Base-by-base conservation (phyloP, 2,888 invertebrate genomes). In the Drosophila prostipennis region DNA sequence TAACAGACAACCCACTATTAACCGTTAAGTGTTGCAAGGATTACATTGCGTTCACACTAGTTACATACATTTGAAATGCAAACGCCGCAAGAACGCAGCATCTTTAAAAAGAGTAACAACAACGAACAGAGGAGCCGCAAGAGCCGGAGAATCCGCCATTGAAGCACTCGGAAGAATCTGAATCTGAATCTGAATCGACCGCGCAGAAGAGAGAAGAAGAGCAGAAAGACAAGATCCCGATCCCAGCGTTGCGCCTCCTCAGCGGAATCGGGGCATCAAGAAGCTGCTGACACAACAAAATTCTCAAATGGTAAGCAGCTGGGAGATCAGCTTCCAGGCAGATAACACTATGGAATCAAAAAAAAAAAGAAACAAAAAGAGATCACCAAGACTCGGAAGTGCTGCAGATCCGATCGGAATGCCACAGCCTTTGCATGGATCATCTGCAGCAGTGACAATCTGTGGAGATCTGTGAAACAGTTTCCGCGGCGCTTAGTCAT, bases 231-330 rank as follows among this genome's bases (percentile, higher is more conserved):
- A 42, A 48, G 29, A 52, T 68, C 51, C 8, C 16, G 16, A 10
- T 40, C 40, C 4, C 46, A 72, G 43, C 69, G 64, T 77, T 54
- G 68, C 80, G 80, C 82, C 63, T 81, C 60, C 87, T 85, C 87
- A 85, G 82, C 80, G 72, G 45, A 82, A 83, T 32, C 49, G 43
- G 37, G 26, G 32, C 52, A 42, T 36, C 14, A 45, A 55, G 77
- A 86, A 86, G 65, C 76, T 78, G 82, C 82, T 82, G 87, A 82
- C 72, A 80, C 55, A 74, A 76, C 70, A 83, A 34, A 82, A 74
- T 86, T 67, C 68, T 72, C 87, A 83, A 88, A 82, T 82, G 82
- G 82, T 82, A 88, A 88, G 82, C 37, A 16, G 36, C 42, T 11
- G 36, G 34, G 52, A 16, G 56, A 57, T 56, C 39, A 57, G 57